These are phyloP conservation scores for Petrophora chlorosata DNA, from an alignment of 2,888 invertebrate species.

Conservation along the genomic window DNA sequence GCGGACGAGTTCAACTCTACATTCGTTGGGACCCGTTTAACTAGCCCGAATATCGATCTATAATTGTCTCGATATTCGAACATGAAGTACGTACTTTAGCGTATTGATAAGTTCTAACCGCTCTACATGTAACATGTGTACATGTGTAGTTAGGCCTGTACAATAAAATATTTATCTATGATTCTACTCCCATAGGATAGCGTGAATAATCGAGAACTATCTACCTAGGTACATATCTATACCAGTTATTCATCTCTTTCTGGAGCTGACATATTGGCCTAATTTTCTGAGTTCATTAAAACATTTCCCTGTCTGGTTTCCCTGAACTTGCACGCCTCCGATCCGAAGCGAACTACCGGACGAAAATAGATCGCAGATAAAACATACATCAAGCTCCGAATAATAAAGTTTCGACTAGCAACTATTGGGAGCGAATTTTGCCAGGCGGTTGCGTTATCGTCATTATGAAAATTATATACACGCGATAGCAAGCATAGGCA, in stretches of 20 bases:
- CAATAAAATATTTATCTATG: no score
- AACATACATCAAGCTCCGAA: constrained; percentile 53
- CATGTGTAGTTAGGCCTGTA: no score
- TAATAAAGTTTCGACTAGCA: constrained; percentile 36
- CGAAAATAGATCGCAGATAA: constrained; percentile 58
- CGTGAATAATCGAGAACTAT: no score
- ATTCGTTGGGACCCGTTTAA: constrained; percentile 50
- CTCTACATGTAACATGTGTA: no score
- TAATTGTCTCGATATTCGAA: constrained; percentile 32
- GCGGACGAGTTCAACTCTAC: constrained; percentile 50
- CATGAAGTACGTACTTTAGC: constrained; percentile 22
- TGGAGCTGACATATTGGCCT: constrained; percentile 60
- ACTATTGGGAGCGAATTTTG: constrained; percentile 11
- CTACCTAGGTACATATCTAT: no score
- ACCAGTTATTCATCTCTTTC: constrained; percentile 33
- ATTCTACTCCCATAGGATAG: no score
- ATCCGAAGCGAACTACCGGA: constrained; percentile 46
- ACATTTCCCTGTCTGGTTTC: constrained; percentile 70
- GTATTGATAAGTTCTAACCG: no score
- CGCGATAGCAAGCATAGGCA: no score
- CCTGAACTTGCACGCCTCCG: constrained; percentile 74
- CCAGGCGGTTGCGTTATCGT: background rate
- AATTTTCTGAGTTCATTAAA: constrained; percentile 66
- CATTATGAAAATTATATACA: background rate
- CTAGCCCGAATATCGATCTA: constrained; percentile 49